phyloP scores from a whole-genome alignment of 1,140 invertebrate genomes.

The Bombus picipes region DNA sequence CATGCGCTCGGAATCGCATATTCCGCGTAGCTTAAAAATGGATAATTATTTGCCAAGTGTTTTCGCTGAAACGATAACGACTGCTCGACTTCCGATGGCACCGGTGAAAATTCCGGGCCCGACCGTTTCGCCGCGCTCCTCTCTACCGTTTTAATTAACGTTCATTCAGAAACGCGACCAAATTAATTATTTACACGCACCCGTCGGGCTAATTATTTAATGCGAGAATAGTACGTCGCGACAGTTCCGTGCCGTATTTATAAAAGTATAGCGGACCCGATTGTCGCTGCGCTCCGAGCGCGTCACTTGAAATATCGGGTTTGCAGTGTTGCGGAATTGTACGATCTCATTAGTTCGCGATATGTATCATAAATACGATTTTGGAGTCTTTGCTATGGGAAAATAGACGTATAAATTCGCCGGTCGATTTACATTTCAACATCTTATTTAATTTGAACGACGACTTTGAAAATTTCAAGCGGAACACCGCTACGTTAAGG shows the following conservation, averaged over 20 bases:
- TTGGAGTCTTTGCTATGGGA: not conserved
- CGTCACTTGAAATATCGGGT: not conserved
- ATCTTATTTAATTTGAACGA: not conserved
- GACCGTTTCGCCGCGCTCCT: not conserved
- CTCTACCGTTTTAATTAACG: slow-evolving; percentile 33
- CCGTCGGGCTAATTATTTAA: slow-evolving; percentile 33
- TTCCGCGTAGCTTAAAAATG: slow-evolving; percentile 21
- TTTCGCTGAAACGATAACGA: slow-evolving; percentile 29
- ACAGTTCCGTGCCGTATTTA: not conserved
- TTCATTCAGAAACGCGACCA: slow-evolving; percentile 32
- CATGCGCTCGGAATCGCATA: slow-evolving; percentile 1
- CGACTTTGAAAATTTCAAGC: not conserved
- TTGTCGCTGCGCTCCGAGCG: not conserved
- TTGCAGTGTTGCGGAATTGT: not conserved
- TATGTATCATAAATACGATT: not conserved
- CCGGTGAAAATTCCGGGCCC: slow-evolving; percentile 9
- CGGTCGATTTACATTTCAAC: not conserved
- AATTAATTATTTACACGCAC: slow-evolving; percentile 45
- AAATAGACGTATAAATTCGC: not conserved
- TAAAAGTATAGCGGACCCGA: not conserved
- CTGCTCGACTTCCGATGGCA: not conserved
- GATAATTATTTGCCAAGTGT: slow-evolving; percentile 41
- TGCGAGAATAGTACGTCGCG: slow-evolving; percentile 4
- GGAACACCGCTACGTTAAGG: too few relatives aligned
- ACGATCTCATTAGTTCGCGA: not conserved